Percentiles rank a stretch among this genome's conserved stretches.
phyloP scores from a whole-genome alignment of 2,888 invertebrate genomes.

The Stenodema calcarata region DNA sequence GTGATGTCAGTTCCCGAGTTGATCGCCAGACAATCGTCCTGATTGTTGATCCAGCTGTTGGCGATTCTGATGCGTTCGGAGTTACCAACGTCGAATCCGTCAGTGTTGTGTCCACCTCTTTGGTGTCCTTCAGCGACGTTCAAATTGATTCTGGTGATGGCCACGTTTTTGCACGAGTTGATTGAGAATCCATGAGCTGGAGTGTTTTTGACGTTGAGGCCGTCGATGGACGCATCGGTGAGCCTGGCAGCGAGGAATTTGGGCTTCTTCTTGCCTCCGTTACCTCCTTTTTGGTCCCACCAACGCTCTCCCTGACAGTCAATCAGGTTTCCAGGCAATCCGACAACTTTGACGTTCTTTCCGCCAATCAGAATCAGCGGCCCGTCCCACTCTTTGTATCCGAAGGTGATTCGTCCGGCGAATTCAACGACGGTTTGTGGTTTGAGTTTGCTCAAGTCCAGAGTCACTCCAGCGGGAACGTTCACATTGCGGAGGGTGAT shows the following conservation, averaged over 20 bases:
- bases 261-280: neutral
- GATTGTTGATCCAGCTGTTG: neutral
- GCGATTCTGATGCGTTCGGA: neutral
- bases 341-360: neutral
- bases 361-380: neutral
- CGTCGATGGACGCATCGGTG: neutral
- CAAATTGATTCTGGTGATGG: neutral
- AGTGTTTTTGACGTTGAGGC: neutral
- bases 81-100: conserved; percentile 9
- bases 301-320: neutral
- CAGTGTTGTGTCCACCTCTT: conserved; percentile 11
- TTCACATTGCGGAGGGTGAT: neutral
- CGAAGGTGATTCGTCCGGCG: neutral
- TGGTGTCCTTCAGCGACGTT: neutral
- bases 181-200: neutral
- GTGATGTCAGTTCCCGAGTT: neutral
- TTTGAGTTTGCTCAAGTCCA: neutral
- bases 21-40: conserved; percentile 25
- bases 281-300: neutral
- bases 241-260: neutral
- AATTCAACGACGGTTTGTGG: conserved; percentile 1
- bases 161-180: neutral
- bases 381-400: conserved; percentile 8
- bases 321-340: neutral
- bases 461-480: neutral